Conservation (phyloP, 2,888 invertebrate genomes). For the Pandemis corylana region DNA sequence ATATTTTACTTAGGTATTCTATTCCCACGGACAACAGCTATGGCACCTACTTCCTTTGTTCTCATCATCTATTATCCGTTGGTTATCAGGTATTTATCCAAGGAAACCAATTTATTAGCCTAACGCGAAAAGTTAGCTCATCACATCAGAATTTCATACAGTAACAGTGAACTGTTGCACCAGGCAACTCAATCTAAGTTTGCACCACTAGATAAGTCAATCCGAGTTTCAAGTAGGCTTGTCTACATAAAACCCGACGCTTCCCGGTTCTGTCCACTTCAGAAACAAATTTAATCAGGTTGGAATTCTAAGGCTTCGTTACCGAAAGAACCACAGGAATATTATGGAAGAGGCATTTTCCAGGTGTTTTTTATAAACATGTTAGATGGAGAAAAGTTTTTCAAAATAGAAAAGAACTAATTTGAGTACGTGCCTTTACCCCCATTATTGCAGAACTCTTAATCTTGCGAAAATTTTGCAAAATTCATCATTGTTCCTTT, state of each 20-base stretch:
- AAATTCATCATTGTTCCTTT: too few species aligned
- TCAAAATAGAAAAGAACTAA: too few species aligned
- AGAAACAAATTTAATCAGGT: slow-evolving; percentile 14
- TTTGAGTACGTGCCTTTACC: too few species aligned
- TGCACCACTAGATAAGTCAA: slow-evolving; percentile 9
- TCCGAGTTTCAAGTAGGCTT: slow-evolving; percentile 27
- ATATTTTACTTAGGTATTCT: too few species aligned
- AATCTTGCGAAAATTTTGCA: too few species aligned
- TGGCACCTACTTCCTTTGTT: too few species aligned
- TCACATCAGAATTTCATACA: slow-evolving; percentile 31
- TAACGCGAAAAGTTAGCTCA: slow-evolving; percentile 10
- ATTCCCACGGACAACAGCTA: too few species aligned
- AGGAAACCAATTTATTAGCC: neutral
- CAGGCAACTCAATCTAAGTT: slow-evolving; percentile 47
- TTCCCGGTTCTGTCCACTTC: neutral
- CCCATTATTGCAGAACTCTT: too few species aligned
- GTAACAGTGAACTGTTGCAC: slow-evolving; percentile 43
- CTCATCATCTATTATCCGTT: too few species aligned
- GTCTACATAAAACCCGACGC: slow-evolving; percentile 9
- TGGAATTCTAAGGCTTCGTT: neutral
- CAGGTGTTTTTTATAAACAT: too few species aligned
- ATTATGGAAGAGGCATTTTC: neutral
- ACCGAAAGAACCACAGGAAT: neutral
- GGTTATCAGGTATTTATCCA: neutral
- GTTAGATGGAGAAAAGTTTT: too few species aligned